Evolutionary conservation across 1,140 invertebrate species (phyloP).

Genomic region (Brachionus plicatilis): DNA sequence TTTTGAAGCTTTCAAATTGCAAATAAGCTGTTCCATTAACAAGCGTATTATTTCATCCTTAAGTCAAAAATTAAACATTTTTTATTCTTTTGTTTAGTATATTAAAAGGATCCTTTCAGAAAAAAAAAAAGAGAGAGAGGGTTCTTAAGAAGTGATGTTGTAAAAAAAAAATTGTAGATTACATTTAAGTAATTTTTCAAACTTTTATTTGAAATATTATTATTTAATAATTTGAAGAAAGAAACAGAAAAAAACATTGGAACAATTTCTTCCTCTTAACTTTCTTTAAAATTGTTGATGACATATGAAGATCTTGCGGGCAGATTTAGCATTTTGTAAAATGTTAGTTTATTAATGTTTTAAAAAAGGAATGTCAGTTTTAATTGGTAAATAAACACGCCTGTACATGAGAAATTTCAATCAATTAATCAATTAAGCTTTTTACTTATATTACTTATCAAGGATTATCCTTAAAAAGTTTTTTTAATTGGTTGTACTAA

Average conservation of each 20-base stretch:
- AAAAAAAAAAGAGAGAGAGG: not conserved
- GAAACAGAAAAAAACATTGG: not conserved
- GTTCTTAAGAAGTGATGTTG: not conserved
- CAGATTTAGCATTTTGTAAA: too few relatives aligned
- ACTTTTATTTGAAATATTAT: not conserved
- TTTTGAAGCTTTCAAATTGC: not conserved
- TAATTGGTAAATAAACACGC: too few relatives aligned
- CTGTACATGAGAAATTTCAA: too few relatives aligned
- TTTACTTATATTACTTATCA: too few relatives aligned
- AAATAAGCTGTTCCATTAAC: not conserved
- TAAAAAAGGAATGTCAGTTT: too few relatives aligned
- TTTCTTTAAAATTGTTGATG: too few relatives aligned
- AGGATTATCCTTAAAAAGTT: too few relatives aligned
- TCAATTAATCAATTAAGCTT: too few relatives aligned
- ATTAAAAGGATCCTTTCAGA: not conserved
- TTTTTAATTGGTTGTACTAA: too few relatives aligned
- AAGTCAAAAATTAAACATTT: not conserved
- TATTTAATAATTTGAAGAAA: not conserved
- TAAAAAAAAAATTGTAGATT: not conserved
- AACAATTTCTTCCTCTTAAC: not conserved
- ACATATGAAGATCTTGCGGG: too few relatives aligned
- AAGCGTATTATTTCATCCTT: not conserved
- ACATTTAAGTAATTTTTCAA: not conserved
- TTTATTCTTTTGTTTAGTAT: not conserved
- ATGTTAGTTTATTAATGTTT: too few relatives aligned